Evolutionary conservation across 2,113 vertebrate species (phyloP), one percentile per base, ranked within the genome.

Genomic region (Limanda limanda): DNA sequence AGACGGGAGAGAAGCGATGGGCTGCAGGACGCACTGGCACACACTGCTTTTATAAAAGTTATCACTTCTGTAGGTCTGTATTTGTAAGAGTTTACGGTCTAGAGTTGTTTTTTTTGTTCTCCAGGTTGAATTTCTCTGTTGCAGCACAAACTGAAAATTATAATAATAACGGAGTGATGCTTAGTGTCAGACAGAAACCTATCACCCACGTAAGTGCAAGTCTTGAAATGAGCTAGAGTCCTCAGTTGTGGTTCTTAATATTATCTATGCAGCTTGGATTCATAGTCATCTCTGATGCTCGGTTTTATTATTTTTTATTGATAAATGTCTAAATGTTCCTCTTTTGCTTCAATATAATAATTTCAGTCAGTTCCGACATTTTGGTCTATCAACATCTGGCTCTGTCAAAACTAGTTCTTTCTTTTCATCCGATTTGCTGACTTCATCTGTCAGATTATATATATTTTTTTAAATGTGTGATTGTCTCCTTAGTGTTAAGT

Each of bases 61-160:
- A 47, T 81, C 54, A 77, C 84, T 68, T 81, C 66, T 82, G 27
- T 83, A 83, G 89, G 89, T 92, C 56, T 84, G 89, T 93, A 81
- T 83, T 64, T 81, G 40, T 56, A 9, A 51, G 59, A 74, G 40
- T 48, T 48, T 69, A 14, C 11, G 56, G 15, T n/a, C 3, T 48
- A 6, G 48, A 35, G 35, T 45, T 45, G 31, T 31, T 31, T 81
- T 65, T 15, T 59, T n/a, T 14, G n/a, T 2, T 1, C 9, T 3
- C 8, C 17, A 59, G 42, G 20, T 70, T 58, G 23, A 57, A 45
- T 57, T 51, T 7, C 9, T 24, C 3, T 31, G 76, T 62, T 55
- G 20, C 12, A 2, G 27, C n/a, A 31, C 15, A 24, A 51, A 64
- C 64, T 37, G 31, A 55, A 42, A 62, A 45, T 40, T 21, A 17